Base-by-base conservation (phyloP, 2,113 vertebrate genomes). In the Bucco capensis region DNA sequence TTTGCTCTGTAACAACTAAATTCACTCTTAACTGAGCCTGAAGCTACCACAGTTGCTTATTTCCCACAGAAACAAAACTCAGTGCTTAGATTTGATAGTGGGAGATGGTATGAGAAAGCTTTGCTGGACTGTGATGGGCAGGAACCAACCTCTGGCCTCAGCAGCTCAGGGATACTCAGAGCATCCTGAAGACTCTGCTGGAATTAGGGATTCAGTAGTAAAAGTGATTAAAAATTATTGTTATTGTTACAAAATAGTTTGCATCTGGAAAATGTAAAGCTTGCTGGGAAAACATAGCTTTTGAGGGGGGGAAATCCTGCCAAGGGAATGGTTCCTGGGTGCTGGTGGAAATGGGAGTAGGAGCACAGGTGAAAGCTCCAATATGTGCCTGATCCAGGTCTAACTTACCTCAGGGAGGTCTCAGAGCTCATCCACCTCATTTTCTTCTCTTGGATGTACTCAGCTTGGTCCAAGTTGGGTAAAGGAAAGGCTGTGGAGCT, bases 1-100 rank as follows among this genome's bases (percentile, higher is more conserved):
- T 78, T 57, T 84, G 31, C 23, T 67, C 44, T n/a, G n/a, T n/a
- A n/a, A n/a, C n/a, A n/a, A n/a, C 46, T 25, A 79, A 75, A 93
- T 67, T 57, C 57, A 50, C 19, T 30, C 38, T 81, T 73, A 66
- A 53, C 1, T 70, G 69, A 61, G 66, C 14, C 47, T 57, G 65
- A 74, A 70, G 19, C 19, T 50, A 37, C 19, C 33, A n/a, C 18
- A 27, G 17, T 14, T 30, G 2, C 50, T 71, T 44, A 28, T 66
- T 89, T 66, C 61, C 56, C 19, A 8, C 22, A 61, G 24, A 64
- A 71, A 10, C 7, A 76, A 86, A 51, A 5, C 7, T 31, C 1
- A 0, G 21, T 15, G 47, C 67, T 83, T 66, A n/a, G 19, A 61
- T 71, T 38, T 57, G 50, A 47, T 4, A 46, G 42, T 18, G 47